Evolutionary conservation across 1,140 invertebrate species (phyloP).

Genomic region (Ectropis grisescens): DNA sequence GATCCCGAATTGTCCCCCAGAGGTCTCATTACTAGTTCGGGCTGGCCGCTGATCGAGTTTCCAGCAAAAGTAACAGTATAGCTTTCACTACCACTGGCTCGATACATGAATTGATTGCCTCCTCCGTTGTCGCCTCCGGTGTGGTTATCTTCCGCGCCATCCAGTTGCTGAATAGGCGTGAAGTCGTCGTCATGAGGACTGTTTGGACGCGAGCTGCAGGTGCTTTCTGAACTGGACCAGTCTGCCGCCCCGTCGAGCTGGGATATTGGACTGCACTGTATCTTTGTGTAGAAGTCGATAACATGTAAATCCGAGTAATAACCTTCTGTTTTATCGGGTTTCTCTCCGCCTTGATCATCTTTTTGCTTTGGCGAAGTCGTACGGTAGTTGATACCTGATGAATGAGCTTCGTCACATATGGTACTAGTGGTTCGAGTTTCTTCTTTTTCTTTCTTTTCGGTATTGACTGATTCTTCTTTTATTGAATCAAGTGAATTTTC

Average conservation of each 20-base stretch:
- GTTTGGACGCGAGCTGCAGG: slow-evolving; percentile 50
- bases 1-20: slow-evolving; percentile 45
- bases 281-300: slow-evolving; percentile 68
- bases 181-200: slow-evolving; percentile 49
- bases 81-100: slow-evolving; percentile 61
- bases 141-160: slow-evolving; percentile 80
- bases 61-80: slow-evolving; percentile 64
- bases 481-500: slow-evolving; percentile 44
- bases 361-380: slow-evolving; percentile 50
- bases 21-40: slow-evolving; percentile 64
- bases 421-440: slow-evolving; percentile 26
- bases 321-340: slow-evolving; percentile 53
- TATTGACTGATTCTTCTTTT: slow-evolving; percentile 33
- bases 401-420: slow-evolving; percentile 47
- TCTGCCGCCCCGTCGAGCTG: slow-evolving; percentile 77
- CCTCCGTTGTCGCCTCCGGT: slow-evolving; percentile 48
- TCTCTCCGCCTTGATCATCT: slow-evolving; percentile 28
- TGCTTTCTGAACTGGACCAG: slow-evolving; percentile 64
- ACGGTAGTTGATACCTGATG: slow-evolving; percentile 49
- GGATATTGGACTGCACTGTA: slow-evolving; percentile 65
- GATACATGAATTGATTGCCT: slow-evolving; percentile 60
- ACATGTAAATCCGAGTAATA: slow-evolving; percentile 61
- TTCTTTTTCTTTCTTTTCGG: slow-evolving; percentile 46
- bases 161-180: slow-evolving; percentile 77
- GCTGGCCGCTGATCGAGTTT: slow-evolving; percentile 51